phyloP scores from a whole-genome alignment of 2,888 invertebrate species.

The Drosophila aldrichi region DNA sequence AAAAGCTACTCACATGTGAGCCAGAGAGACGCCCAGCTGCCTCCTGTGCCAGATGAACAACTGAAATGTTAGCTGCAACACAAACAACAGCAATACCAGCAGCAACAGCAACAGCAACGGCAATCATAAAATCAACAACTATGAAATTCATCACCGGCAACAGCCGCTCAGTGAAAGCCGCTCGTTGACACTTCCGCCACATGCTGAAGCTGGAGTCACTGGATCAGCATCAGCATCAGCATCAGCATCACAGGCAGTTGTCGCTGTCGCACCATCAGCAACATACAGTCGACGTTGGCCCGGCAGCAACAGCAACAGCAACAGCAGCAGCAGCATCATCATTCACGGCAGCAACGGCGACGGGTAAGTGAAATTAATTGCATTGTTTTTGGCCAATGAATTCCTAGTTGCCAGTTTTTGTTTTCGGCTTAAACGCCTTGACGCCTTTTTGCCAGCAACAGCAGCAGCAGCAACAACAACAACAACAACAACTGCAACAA shows the following conservation, averaged over 20 bases:
- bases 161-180: slow-evolving; percentile 60
- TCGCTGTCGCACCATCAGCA: slow-evolving; percentile 42
- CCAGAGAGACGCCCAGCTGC: slow-evolving; percentile 1
- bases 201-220: slow-evolving; percentile 56
- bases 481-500: slow-evolving; percentile 8
- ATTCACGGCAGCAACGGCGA: slow-evolving; percentile 64
- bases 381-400: slow-evolving; percentile 83
- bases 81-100: slow-evolving; percentile 22
- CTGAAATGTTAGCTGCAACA: slow-evolving; percentile 53
- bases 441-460: slow-evolving; percentile 68
- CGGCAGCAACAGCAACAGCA: slow-evolving; percentile 45
- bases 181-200: slow-evolving; percentile 75
- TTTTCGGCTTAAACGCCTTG: slow-evolving; percentile 76
- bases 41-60: slow-evolving; percentile 33
- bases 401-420: slow-evolving; percentile 79
- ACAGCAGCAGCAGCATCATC: slow-evolving; percentile 53
- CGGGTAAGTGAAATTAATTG: slow-evolving; percentile 85
- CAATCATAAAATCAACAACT: slow-evolving; percentile 84
- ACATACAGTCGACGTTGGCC: slow-evolving; percentile 11
- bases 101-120: slow-evolving; percentile 44
- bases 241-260: slow-evolving; percentile 43
- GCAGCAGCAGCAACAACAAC: slow-evolving; percentile 30
- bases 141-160: slow-evolving; percentile 83
- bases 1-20: slow-evolving; percentile 62
- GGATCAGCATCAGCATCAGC: slow-evolving; percentile 62